Percentiles rank a stretch among this genome's conserved stretches.
Conservation (phyloP, 2,113 vertebrate genomes). For the Fukomys damarensis region DNA sequence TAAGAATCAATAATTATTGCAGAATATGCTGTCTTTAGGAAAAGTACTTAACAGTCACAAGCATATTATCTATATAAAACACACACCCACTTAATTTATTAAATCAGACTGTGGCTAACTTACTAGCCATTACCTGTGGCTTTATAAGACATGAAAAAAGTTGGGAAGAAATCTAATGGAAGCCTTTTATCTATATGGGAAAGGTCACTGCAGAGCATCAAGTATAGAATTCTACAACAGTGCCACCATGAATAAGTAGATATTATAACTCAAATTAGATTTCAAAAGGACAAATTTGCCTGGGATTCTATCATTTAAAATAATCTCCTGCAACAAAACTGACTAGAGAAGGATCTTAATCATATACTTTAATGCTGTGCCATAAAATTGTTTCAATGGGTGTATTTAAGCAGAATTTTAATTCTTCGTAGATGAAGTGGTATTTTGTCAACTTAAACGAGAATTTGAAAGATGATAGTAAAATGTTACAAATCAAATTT, state of each 20-base stretch:
- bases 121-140: constrained; percentile 33
- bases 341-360: constrained; percentile 52
- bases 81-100: constrained; percentile 51
- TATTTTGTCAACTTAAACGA: not conserved
- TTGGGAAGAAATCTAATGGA: constrained; percentile 22
- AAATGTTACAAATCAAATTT: constrained; percentile 46
- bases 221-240: constrained; percentile 37
- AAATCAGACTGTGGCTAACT: constrained; percentile 42
- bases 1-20: not conserved
- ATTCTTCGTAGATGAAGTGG: constrained; percentile 17
- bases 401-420: constrained; percentile 57
- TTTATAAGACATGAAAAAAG: constrained; percentile 37
- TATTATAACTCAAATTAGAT: constrained; percentile 57
- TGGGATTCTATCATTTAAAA: constrained; percentile 61
- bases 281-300: constrained; percentile 59
- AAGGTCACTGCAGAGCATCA: constrained; percentile 48
- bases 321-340: constrained; percentile 63
- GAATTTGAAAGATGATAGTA: not conserved
- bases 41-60: constrained; percentile 13
- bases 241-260: not conserved
- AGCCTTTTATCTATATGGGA: constrained; percentile 58
- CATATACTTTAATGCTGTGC: not conserved
- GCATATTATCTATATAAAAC: constrained; percentile 49
- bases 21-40: not conserved
- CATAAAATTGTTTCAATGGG: constrained; percentile 54